These are phyloP conservation scores for human (Homo sapiens) DNA, from an alignment of 2,113 vertebrate species.

Conservation along the genomic window GRCh38 chr3:1907501-1908000, in stretches of 20 bases:
- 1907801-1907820: slow-evolving; percentile 25
- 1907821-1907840: slow-evolving; percentile 47
- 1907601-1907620: neutral
- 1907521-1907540: neutral
- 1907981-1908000: slow-evolving; percentile 89
- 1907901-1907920: slow-evolving; percentile 84
- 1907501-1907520: neutral
- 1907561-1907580: neutral
- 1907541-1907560: neutral
- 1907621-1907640: neutral
- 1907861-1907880: slow-evolving; percentile 81
- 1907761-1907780: too few relatives aligned
- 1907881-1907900: slow-evolving; percentile 81
- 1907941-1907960: slow-evolving; percentile 83
- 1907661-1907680: neutral
- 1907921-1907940: slow-evolving; percentile 82
- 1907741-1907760: neutral
- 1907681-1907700: neutral
- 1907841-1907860: slow-evolving; percentile 65
- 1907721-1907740: neutral
- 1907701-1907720: neutral
- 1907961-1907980: slow-evolving; percentile 87
- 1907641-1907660: neutral
- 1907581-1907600: neutral
- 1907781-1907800: neutral